phyloP scores from a whole-genome alignment of 2,113 vertebrate genomes.

The Macquaria australasica region DNA sequence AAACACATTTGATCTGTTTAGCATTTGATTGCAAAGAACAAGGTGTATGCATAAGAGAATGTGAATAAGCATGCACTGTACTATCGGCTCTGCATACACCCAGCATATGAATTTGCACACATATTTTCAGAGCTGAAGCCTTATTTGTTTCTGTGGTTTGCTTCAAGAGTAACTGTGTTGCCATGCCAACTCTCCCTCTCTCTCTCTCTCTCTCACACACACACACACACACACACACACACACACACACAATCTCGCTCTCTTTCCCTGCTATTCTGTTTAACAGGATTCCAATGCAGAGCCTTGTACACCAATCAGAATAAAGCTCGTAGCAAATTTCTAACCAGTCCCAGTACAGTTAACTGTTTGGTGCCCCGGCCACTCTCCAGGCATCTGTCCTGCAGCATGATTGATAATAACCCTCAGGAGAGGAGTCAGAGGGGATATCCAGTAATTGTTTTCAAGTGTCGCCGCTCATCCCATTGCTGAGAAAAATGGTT shows the following conservation, averaged over 20 bases:
- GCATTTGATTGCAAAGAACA: constrained; percentile 50
- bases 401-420: constrained; percentile 70
- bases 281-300: constrained; percentile 80
- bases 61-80: constrained; percentile 26
- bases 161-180: constrained; percentile 78
- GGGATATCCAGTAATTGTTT: constrained; percentile 46
- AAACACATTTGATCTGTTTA: constrained; percentile 37
- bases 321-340: constrained; percentile 70
- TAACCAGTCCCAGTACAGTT: constrained; percentile 66
- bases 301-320: constrained; percentile 75
- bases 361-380: constrained; percentile 64
- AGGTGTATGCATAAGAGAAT: constrained; percentile 34
- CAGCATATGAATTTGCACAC: constrained; percentile 61
- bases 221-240: constrained; percentile 10
- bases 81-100: constrained; percentile 43
- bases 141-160: constrained; percentile 77
- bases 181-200: constrained; percentile 74
- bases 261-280: constrained; percentile 67
- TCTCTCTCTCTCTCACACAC: neutral
- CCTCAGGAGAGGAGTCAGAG: constrained; percentile 33
- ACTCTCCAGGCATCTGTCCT: constrained; percentile 66
- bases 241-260: neutral
- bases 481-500: constrained; percentile 28
- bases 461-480: constrained; percentile 31
- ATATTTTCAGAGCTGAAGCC: constrained; percentile 69